Percentiles rank a stretch among this genome's conserved stretches.
Conservation (phyloP, 2,113 vertebrate genomes). For the Malaclemys terrapin region DNA sequence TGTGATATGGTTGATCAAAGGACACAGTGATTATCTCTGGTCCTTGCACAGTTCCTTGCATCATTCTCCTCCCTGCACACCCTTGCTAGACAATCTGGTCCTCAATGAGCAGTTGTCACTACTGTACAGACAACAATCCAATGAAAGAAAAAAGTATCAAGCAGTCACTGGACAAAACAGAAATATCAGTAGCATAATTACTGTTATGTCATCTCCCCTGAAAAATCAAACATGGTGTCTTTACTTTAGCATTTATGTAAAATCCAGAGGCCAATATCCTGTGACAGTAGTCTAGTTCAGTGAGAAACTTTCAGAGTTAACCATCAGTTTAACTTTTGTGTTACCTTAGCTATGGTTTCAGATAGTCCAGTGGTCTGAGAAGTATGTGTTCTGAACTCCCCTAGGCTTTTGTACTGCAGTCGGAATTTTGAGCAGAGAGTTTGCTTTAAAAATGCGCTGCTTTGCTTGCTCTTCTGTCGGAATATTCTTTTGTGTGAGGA, state of each 20-base stretch:
- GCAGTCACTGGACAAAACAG: neutral
- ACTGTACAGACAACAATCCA: neutral
- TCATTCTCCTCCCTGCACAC: neutral
- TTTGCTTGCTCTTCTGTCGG: neutral
- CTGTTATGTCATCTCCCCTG: neutral
- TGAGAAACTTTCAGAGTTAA: neutral
- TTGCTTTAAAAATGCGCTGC: neutral
- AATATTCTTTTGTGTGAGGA: neutral
- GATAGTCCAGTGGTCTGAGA: neutral
- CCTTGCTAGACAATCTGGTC: neutral
- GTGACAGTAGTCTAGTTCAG: neutral
- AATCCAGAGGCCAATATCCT: neutral
- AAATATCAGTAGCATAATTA: fast-evolving
- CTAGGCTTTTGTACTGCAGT: neutral
- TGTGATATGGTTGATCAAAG: fast-evolving
- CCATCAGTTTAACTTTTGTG: neutral
- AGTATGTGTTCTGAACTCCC: neutral
- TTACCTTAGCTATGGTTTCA: neutral
- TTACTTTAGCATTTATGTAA: neutral
- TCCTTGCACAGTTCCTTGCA: neutral
- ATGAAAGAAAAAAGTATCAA: neutral
- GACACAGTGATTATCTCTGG: neutral
- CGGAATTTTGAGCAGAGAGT: neutral
- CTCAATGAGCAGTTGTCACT: neutral
- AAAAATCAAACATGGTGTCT: neutral